Evolutionary conservation across 2,113 vertebrate species (phyloP), one percentile per base, ranked within the genome.

Genomic region (Oncorhynchus masou): DNA sequence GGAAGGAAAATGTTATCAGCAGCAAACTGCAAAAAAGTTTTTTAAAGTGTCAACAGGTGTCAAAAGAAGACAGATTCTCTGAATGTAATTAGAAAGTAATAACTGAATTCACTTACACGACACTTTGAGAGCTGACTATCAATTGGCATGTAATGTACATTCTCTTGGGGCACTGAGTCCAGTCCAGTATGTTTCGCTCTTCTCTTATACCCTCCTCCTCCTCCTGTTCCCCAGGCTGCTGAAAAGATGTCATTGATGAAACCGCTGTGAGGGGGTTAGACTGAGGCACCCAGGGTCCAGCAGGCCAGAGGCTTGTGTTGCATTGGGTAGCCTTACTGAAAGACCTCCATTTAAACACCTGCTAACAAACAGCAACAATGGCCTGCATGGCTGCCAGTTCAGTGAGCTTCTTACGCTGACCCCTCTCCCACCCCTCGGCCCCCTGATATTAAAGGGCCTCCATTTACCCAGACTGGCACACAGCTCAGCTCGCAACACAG

Each of bases 191-290:
- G 66, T 66, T 13, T 3, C 64, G 1, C 15, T 27, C 25, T 66
- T 9, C 25, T 66, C 25, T 29, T 2, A 19, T 19, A 79, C 77
- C 78, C 84, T 83, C 81, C 91, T 93, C 34, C 39, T 45, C 39
- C 39, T 11, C 39, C 39, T 45, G 39, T 45, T 39, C 39, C 90
- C 92, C 90, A 92, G 91, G 89, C 90, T 66, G 76, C 85, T 95
- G 92, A 95, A 95, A 95, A 94, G 94, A 88, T 92, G 86, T 93
- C 92, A 94, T 93, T 95, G 94, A 94, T 92, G 90, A 90, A 90
- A 93, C 89, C 85, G 86, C 88, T 83, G 85, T 84, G 90, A 91
- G 89, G 91, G 90, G 92, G 91, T 78, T 82, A 90, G 82, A 45
- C 8, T 11, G 39, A 90, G 90, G 90, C 92, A 92, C 9, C 39